These are phyloP conservation scores for Apoderus coryli DNA, from an alignment of 2,888 invertebrate species.

Conservation along the genomic window DNA sequence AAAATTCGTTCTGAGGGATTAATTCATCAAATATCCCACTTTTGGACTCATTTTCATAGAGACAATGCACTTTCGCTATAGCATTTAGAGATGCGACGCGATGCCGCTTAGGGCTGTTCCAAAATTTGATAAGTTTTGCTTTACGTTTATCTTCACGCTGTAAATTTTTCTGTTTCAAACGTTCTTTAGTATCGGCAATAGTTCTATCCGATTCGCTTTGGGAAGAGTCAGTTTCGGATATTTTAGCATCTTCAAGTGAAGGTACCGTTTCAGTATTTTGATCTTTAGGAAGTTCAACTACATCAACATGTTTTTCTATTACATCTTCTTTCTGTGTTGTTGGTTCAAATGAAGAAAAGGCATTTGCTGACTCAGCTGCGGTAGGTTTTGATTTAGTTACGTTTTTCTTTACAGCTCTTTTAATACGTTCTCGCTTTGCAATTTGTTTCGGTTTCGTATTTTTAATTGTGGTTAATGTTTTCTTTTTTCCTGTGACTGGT, in stretches of 20 bases:
- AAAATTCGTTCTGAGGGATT: constrained; percentile 13
- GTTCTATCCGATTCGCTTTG: too few relatives aligned
- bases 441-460: constrained; percentile 8
- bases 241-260: constrained; percentile 7
- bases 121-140: constrained; percentile 40
- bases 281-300: constrained; percentile 1
- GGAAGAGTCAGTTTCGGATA: constrained; percentile 6
- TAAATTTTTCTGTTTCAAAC: constrained; percentile 11
- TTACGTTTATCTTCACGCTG: constrained; percentile 16
- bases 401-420: constrained; percentile 2
- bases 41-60: constrained; percentile 78
- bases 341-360: not conserved
- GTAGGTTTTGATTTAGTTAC: not conserved
- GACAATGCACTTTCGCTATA: constrained; percentile 76
- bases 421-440: constrained; percentile 7
- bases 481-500: constrained; percentile 10
- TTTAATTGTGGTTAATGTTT: constrained; percentile 11
- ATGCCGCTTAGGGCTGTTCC: constrained; percentile 67
- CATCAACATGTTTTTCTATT: constrained; percentile 11
- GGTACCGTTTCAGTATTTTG: constrained; percentile 14
- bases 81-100: constrained; percentile 83
- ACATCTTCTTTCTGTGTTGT: not conserved
- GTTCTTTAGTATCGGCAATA: constrained; percentile 3
- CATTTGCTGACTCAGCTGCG: not conserved
- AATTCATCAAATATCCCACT: constrained; percentile 43